phyloP scores from a whole-genome alignment of 2,113 vertebrate genomes.

The Trachemys scripta region DNA sequence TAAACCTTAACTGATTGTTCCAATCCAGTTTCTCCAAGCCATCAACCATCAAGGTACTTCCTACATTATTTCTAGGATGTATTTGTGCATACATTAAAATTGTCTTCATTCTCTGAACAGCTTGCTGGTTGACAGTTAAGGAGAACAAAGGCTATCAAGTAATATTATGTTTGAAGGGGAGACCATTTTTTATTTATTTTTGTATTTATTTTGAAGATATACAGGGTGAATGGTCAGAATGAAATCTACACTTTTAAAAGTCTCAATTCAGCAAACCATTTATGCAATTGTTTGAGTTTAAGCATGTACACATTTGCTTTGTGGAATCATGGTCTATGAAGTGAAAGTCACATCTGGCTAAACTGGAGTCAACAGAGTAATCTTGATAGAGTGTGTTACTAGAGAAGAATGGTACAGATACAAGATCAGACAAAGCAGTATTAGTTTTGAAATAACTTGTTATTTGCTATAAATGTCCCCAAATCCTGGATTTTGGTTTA shows the following conservation, averaged over 20 bases:
- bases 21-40: neutral
- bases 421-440: neutral
- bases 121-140: neutral
- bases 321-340: neutral
- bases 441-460: neutral
- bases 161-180: neutral
- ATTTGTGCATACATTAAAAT: neutral
- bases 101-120: neutral
- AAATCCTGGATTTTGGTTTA: neutral
- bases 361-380: neutral
- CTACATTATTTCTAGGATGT: neutral
- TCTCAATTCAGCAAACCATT: neutral
- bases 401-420: neutral
- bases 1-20: neutral
- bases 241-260: neutral
- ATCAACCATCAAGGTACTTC: neutral
- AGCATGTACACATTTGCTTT: neutral
- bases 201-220: neutral
- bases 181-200: neutral
- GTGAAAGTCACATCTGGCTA: neutral
- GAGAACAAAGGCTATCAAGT: neutral
- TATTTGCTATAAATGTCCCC: neutral
- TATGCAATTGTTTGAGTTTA: neutral
- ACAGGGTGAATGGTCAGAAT: neutral
- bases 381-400: neutral